These are phyloP conservation scores for Eupithecia exiguata DNA, from an alignment of 2,888 invertebrate species.

Conservation along the genomic window DNA sequence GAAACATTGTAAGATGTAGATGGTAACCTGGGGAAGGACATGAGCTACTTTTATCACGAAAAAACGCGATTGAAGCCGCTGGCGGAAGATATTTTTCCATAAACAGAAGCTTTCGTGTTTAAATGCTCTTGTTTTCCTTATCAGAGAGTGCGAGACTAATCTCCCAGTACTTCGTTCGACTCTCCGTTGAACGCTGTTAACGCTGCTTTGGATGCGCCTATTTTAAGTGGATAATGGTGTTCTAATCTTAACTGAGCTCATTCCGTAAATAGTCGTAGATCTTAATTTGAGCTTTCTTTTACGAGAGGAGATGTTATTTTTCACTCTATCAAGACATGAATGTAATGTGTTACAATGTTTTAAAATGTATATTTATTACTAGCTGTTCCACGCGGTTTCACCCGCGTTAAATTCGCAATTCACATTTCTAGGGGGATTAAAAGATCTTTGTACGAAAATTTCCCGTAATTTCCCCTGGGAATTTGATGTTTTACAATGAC, in stretches of 20 bases:
- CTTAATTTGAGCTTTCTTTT: conserved; percentile 30
- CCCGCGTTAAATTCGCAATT: too few relatives aligned
- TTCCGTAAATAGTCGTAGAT: conserved; percentile 39
- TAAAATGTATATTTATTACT: too few relatives aligned
- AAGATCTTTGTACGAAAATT: too few relatives aligned
- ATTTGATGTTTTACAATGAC: too few relatives aligned
- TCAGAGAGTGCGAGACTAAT: neutral
- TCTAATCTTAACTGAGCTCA: conserved; percentile 37
- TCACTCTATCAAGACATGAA: neutral
- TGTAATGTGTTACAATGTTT: neutral
- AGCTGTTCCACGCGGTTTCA: too few relatives aligned
- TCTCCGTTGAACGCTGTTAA: conserved; percentile 37
- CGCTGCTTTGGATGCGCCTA: conserved; percentile 48
- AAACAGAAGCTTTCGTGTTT: neutral
- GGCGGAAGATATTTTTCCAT: neutral
- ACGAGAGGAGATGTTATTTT: neutral
- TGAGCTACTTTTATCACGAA: neutral
- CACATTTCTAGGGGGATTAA: too few relatives aligned
- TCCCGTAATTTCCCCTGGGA: too few relatives aligned
- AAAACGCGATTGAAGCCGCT: neutral
- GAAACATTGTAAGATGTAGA: neutral
- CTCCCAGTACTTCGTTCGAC: neutral
- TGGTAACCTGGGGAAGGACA: neutral
- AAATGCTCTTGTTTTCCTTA: neutral
- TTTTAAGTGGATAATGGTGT: conserved; percentile 42